Evolutionary conservation across 1,140 invertebrate genomes (phyloP), one percentile per base, ranked within the genome.

Genomic region (Drosophila gunungcola): DNA sequence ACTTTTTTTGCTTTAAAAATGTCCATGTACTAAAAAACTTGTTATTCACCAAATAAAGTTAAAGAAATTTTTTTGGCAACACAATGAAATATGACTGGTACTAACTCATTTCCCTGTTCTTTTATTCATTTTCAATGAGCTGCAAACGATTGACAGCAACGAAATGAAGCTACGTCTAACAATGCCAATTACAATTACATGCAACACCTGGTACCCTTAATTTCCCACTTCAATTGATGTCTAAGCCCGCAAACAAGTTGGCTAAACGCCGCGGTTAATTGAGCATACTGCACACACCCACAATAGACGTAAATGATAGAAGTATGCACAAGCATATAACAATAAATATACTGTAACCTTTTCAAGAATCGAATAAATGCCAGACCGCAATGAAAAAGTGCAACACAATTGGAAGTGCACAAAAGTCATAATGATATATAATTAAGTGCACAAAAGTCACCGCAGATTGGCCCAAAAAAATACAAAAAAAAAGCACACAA

Each of bases 351-450:
- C 11, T 13, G 11, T 21, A 67, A 29, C 38, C 46, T 5, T 38
- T 64, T 67, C 29, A 51, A 63, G 29, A 65, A 11, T 29, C 38
- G 3, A 52, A 58, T 55, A 57, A 65, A 73, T 65, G 75, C 54
- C 68, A 58, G 34, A 67, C 52, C 52, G 39, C 45, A 49, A 51
- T 16, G 29, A 39, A 51, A 32, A 38, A 64, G 55, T 63, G 38
- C 74, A 72, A 48, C 56, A 11, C 46, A 48, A 73, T 60, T 77
- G 54, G 38, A 57, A 56, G 65, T 60, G 69, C 58, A 72, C 54
- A 70, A 80, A 70, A 64, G 48, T 80, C 72, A 80, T 65, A 69
- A 84, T 73, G 62, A 73, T 56, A 61, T 61, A 77, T 49, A 67
- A 80, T 70, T 84, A 67, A 76, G 57, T 69, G 69, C 78, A 80